Evolutionary conservation across 2,113 vertebrate species (phyloP).

Genomic region (Larimichthys polyactis): DNA sequence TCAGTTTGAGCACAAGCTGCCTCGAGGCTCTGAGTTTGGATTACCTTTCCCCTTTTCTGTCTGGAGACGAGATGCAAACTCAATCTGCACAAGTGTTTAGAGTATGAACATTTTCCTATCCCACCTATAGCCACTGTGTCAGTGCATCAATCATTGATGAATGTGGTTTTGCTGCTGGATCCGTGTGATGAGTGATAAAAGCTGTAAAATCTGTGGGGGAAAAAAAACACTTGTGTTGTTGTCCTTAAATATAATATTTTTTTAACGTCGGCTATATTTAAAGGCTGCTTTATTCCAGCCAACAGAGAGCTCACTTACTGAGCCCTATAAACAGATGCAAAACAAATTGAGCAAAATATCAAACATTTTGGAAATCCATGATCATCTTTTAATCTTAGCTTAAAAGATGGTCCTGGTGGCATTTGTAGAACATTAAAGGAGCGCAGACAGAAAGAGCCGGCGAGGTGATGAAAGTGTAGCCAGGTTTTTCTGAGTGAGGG

Average conservation of each 20-base stretch:
- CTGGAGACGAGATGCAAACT: slow-evolving; percentile 22
- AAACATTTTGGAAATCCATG: slow-evolving; percentile 54
- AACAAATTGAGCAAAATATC: slow-evolving; percentile 48
- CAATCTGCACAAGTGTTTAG: neutral
- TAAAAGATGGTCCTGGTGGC: slow-evolving; percentile 56
- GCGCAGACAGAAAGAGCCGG: slow-evolving; percentile 29
- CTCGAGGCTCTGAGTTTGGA: slow-evolving; percentile 37
- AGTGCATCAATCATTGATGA: neutral
- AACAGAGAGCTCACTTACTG: slow-evolving; percentile 32
- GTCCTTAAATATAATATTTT: neutral
- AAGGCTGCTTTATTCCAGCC: slow-evolving; percentile 20
- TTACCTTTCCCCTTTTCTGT: slow-evolving; percentile 20
- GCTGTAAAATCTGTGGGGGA: neutral
- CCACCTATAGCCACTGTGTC: neutral
- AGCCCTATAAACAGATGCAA: slow-evolving; percentile 52
- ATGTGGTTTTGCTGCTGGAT: neutral
- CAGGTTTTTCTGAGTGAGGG: slow-evolving; percentile 47
- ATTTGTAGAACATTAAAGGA: slow-evolving; percentile 68
- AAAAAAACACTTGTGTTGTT: neutral
- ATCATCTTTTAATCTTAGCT: slow-evolving; percentile 74
- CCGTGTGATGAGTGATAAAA: neutral
- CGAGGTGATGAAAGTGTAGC: slow-evolving; percentile 70
- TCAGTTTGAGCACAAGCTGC: slow-evolving; percentile 12
- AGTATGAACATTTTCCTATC: neutral
- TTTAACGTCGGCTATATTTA: neutral